These are phyloP conservation scores for Anguilla pacifica DNA, from an alignment of 2,797 vertebrate species.

Conservation along the genomic window DNA sequence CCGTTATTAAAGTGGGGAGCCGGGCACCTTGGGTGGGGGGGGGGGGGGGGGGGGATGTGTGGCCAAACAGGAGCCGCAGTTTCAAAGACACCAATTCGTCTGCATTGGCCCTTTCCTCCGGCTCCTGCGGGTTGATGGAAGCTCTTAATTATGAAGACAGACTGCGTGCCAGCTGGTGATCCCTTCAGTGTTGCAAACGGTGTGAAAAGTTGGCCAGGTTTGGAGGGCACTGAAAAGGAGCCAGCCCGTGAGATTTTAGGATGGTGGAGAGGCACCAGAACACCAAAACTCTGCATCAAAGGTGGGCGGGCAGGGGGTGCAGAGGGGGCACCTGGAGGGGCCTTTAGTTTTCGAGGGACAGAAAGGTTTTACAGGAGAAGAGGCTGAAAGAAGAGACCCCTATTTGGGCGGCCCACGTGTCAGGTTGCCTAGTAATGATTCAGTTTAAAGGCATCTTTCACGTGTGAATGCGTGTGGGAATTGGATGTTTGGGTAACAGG, in stretches of 20 bases:
- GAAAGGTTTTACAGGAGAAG: constrained; percentile 1
- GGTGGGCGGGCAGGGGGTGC: no score
- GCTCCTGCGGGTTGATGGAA: background rate
- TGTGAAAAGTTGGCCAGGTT: constrained; percentile 12
- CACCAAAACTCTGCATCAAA: constrained; percentile 12
- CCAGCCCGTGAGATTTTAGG: background rate
- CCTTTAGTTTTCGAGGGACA: background rate
- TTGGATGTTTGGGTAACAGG: background rate
- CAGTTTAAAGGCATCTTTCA: background rate
- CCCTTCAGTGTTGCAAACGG: constrained; percentile 12
- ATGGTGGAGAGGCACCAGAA: background rate
- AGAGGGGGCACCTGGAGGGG: background rate
- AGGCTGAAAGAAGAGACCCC: background rate
- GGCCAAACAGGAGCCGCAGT: background rate
- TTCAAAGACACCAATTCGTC: background rate
- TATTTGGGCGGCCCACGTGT: background rate
- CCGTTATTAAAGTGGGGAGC: background rate
- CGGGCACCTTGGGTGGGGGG: background rate
- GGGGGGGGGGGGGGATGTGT: background rate
- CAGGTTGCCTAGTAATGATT: background rate
- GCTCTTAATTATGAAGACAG: constrained; percentile 21
- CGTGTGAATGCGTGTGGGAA: background rate
- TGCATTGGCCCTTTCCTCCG: background rate
- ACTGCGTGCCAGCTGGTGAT: constrained; percentile 28
- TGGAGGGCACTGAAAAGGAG: background rate